Evolutionary conservation across 2,888 invertebrate genomes (phyloP), one percentile per base, ranked within the genome.

Genomic region (Stenchaetothrips biformis): DNA sequence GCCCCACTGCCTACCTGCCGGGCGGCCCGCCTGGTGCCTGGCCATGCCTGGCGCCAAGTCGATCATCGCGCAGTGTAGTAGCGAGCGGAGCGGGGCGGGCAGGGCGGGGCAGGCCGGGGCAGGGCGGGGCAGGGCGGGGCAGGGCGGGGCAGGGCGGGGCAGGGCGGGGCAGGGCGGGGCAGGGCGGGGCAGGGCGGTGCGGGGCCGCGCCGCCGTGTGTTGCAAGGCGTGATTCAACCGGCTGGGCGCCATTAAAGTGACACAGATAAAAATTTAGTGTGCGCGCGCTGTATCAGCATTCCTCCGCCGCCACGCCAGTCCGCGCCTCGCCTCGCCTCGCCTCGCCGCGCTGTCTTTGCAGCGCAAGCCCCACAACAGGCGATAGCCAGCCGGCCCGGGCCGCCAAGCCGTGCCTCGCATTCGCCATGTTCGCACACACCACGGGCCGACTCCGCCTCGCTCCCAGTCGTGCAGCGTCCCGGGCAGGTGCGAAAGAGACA

Each of bases 201-300:
- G 2, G 4, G 37, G 37, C 53, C 37, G 37, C 37, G 37, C 37
- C 37, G 37, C 37, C 4, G 37, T 37, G 37, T 37, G 37, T 37
- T 53, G 53, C 53, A 53, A 53, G 18, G 53, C 18, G 53, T 53
- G 53, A 53, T 53, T 53, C 53, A 18, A 53, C 53, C 53, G 13
- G 18, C 4, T 18, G 16, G 13, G 13, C 67, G 21, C 67, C 67
- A 74, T 74, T 74, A 74, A 74, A 25, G 67, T 74, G 67, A 74
- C 67, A 74, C 21, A 74, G 67, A 74, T 74, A 74, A 74, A 74
- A 74, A 74, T 74, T 74, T 21, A 74, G 25, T 25, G 8, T 25
- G 8, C 25, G 21, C 21, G 21, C 59, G 59, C 59, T 13, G 59
- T 59, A 13, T 59, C 18, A 6, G 18, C 59, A 18, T 59, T 16